These are phyloP conservation scores for Acanthacorydalis orientalis DNA, from an alignment of 2,888 invertebrate genomes.

Conservation along the genomic window DNA sequence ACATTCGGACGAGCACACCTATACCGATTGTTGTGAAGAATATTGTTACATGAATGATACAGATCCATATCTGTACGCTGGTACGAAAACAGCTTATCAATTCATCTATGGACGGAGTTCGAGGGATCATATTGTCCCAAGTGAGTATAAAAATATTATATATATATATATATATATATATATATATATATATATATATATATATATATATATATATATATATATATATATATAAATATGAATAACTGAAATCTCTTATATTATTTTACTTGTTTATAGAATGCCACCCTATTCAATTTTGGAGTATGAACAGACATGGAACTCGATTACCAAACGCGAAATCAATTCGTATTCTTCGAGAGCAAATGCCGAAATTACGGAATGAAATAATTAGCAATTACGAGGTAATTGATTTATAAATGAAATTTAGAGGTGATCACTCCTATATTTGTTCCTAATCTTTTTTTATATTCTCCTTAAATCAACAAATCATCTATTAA, in stretches of 20 bases:
- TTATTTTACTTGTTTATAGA: constrained; percentile 30
- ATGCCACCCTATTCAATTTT: constrained; percentile 53
- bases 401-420: constrained; percentile 21
- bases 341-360: constrained; percentile 35
- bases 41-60: constrained; percentile 41
- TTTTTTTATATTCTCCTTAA: no score
- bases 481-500: no score
- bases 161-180: not conserved
- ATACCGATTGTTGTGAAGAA: constrained; percentile 30
- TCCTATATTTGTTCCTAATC: no score
- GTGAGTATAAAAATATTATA: constrained; percentile 32
- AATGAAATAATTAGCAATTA: constrained; percentile 50
- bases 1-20: not conserved
- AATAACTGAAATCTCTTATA: no score
- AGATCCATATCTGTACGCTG: constrained; percentile 49
- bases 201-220: not conserved
- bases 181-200: no score
- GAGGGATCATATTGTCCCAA: constrained; percentile 42
- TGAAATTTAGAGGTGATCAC: not conserved
- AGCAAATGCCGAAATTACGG: constrained; percentile 35
- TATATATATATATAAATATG: no score
- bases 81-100: constrained; percentile 61
- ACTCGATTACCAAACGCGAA: constrained; percentile 42
- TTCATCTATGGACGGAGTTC: constrained; percentile 42
- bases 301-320: constrained; percentile 55